A percentile compares a stretch with the other conserved stretches of the same genome.
Evolutionary conservation across 2,888 invertebrate genomes (phyloP).

Genomic region (Melieria picta): DNA sequence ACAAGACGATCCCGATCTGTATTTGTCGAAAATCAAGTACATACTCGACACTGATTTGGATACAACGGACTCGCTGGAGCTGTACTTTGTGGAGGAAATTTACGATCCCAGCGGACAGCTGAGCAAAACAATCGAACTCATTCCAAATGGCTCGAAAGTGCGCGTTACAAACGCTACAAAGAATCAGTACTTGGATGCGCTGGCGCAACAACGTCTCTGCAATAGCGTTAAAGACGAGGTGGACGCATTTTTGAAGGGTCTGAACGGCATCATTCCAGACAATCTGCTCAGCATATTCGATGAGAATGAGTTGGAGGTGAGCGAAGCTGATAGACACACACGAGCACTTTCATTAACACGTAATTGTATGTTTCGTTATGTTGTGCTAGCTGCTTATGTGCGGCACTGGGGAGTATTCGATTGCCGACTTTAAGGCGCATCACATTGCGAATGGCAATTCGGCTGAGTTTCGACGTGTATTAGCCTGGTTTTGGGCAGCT

Average conservation of each 20-base stretch:
- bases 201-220: conserved; percentile 89
- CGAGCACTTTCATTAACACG: conserved; percentile 1
- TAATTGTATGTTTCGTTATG: conserved; percentile 51
- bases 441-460: conserved; percentile 85
- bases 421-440: conserved; percentile 89
- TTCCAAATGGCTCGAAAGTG: conserved; percentile 83
- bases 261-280: conserved; percentile 91
- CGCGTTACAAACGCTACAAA: conserved; percentile 71
- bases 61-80: conserved; percentile 77
- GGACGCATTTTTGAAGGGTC: conserved; percentile 88
- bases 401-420: conserved; percentile 92
- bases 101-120: conserved; percentile 83
- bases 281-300: conserved; percentile 94
- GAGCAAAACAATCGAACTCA: conserved; percentile 80
- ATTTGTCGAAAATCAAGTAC: conserved; percentile 92
- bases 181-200: conserved; percentile 82
- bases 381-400: conserved; percentile 81
- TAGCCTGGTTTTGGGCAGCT: conserved; percentile 93
- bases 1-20: conserved; percentile 94
- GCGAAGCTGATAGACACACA: conserved; percentile 1
- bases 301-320: conserved; percentile 94
- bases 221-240: conserved; percentile 84
- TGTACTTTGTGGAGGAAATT: conserved; percentile 90
- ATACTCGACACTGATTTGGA: conserved; percentile 91
- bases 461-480: conserved; percentile 82